A percentile compares a stretch with the other conserved stretches of the same genome.
Evolutionary conservation across 2,797 vertebrate genomes (phyloP).

Genomic region (Merluccius polli): DNA sequence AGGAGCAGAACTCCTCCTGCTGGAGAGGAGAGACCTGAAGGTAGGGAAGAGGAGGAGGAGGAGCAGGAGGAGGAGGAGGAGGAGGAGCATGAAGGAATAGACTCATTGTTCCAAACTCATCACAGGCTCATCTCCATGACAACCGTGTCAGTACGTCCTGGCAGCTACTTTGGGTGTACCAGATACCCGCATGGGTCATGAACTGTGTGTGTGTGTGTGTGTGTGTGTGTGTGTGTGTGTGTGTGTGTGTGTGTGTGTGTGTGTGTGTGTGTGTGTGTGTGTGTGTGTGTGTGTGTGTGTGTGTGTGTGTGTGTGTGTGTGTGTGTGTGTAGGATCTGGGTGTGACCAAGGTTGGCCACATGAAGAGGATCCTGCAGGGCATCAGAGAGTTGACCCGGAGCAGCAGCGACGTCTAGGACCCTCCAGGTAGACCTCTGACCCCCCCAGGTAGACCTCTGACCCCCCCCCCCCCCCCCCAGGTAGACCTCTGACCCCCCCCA

Average conservation of each 20-base stretch:
- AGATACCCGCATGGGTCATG: background rate
- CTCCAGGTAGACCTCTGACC: no score
- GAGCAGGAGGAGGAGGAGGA: no score
- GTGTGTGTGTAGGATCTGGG: conserved; percentile 83
- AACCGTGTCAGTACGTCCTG: background rate
- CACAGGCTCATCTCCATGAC: background rate
- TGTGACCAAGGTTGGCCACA: conserved; percentile 95
- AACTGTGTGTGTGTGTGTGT: background rate
- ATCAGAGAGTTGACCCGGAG: conserved; percentile 88
- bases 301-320: conserved; percentile 24
- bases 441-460: background rate
- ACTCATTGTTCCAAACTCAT: background rate
- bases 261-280: conserved; percentile 10
- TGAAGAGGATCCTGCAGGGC: conserved; percentile 95
- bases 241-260: conserved; percentile 2
- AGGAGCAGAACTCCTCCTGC: conserved; percentile 92
- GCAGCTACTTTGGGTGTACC: conserved; percentile 3
- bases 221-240: conserved; percentile 2
- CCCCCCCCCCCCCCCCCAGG: no score
- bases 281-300: conserved; percentile 13
- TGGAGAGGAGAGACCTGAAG: conserved; percentile 98
- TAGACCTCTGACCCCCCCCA: background rate
- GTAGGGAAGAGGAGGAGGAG: conserved; percentile 59
- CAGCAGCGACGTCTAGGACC: conserved; percentile 38
- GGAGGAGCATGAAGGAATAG: background rate